A percentile compares a stretch with the other conserved stretches of the same genome.
These are phyloP conservation scores for Trypoxylus dichotomus DNA, from an alignment of 1,140 invertebrate genomes.

Conservation along the genomic window DNA sequence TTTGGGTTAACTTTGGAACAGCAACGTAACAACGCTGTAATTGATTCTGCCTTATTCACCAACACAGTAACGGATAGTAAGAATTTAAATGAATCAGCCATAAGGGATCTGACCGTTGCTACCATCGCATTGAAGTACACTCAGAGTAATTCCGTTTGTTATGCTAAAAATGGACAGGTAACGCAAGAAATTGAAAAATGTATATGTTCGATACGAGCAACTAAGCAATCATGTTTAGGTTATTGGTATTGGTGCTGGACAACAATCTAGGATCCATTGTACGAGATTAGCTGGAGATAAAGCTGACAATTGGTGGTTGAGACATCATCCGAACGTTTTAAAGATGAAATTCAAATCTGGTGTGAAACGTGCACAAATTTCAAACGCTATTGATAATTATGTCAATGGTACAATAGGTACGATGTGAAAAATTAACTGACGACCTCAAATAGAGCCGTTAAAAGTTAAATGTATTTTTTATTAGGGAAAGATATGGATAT, in stretches of 20 bases:
- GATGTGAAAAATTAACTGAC: slow-evolving; percentile 25
- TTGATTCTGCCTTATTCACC: slow-evolving; percentile 76
- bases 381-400: slow-evolving; percentile 96
- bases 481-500: slow-evolving; percentile 68
- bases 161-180: slow-evolving; percentile 88
- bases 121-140: slow-evolving; percentile 97
- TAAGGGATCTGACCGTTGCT: slow-evolving; percentile 92
- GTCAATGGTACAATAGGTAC: slow-evolving; percentile 87
- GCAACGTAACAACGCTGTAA: slow-evolving; percentile 85
- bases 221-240: background rate
- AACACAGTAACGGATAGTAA: slow-evolving; percentile 81
- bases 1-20: slow-evolving; percentile 94
- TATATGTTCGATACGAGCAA: slow-evolving; percentile 54
- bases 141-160: slow-evolving; percentile 96
- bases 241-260: slow-evolving; percentile 91
- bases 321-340: slow-evolving; percentile 87
- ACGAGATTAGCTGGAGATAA: slow-evolving; percentile 96
- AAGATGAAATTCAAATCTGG: slow-evolving; percentile 87
- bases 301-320: slow-evolving; percentile 97
- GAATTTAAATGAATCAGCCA: slow-evolving; percentile 71
- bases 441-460: too few relatives aligned
- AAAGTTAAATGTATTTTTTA: slow-evolving; percentile 39
- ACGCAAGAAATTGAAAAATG: too few relatives aligned
- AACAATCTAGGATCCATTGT: slow-evolving; percentile 97
- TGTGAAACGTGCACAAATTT: slow-evolving; percentile 88